Percentiles rank a stretch among this genome's conserved stretches.
Conservation (phyloP, 2,797 vertebrate genomes). For the Pristis pectinata region DNA sequence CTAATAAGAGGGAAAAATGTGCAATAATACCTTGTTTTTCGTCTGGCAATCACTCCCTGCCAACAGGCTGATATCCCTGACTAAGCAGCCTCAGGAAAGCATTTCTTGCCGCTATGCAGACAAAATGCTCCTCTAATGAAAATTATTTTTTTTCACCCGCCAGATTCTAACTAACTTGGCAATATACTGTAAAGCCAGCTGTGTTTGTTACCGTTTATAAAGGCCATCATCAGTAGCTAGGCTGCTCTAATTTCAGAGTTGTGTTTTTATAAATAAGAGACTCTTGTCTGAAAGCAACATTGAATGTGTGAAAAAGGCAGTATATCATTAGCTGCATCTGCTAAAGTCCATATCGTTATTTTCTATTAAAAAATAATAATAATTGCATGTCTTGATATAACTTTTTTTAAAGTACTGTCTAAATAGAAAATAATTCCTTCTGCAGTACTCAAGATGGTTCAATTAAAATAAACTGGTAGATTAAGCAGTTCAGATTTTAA, state of each 20-base stretch:
- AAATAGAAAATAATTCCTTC: conserved; percentile 16
- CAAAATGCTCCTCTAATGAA: conserved; percentile 37
- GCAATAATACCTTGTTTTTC: conserved; percentile 93
- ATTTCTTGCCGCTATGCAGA: conserved; percentile 26
- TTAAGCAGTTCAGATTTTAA: neutral
- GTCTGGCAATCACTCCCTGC: conserved; percentile 83
- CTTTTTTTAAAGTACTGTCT: neutral
- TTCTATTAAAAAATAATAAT: conserved; percentile 10
- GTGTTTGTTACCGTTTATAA: conserved; percentile 36
- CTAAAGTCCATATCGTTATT: neutral
- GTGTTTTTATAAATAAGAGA: conserved; percentile 25
- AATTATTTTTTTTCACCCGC: conserved; percentile 25
- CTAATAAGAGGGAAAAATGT: conserved; percentile 96
- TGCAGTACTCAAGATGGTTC: neutral
- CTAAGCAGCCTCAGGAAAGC: conserved; percentile 62
- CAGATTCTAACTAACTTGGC: conserved; percentile 34
- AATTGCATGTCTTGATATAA: neutral
- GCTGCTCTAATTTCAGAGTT: conserved; percentile 29
- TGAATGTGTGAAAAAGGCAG: conserved; percentile 10
- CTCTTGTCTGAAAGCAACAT: conserved; percentile 14
- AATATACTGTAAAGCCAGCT: conserved; percentile 33
- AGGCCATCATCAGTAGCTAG: conserved; percentile 34
- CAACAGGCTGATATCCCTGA: conserved; percentile 76
- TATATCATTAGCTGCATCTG: conserved; percentile 12
- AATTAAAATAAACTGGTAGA: conserved; percentile 23